phyloP scores from a whole-genome alignment of 2,888 invertebrate genomes.

The Lapara coniferarum region DNA sequence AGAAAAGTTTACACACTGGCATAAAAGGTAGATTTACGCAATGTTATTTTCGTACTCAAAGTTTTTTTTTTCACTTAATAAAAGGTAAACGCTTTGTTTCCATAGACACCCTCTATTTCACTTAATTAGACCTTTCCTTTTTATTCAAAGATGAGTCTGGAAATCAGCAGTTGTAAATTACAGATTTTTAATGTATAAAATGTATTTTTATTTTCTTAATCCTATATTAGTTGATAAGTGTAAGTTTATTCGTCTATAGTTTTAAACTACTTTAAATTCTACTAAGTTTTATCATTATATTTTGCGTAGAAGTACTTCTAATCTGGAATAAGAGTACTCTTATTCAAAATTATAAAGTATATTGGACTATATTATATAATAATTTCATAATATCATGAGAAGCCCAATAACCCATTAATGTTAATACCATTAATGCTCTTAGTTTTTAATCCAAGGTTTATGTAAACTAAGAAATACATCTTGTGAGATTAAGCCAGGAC shows the following conservation, averaged over 20 bases:
- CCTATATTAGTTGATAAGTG: too few relatives aligned
- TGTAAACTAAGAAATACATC: slow-evolving; percentile 6
- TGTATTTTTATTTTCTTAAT: not conserved
- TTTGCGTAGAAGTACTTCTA: too few relatives aligned
- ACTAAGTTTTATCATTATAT: too few relatives aligned
- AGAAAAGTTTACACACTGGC: too few relatives aligned
- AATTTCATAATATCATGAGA: not conserved
- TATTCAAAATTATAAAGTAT: too few relatives aligned
- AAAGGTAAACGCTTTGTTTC: slow-evolving; percentile 64
- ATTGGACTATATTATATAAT: too few relatives aligned
- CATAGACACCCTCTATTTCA: slow-evolving; percentile 48
- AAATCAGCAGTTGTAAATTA: not conserved
- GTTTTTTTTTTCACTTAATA: slow-evolving; percentile 67
- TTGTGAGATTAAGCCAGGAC: slow-evolving; percentile 13
- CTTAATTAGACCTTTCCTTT: slow-evolving; percentile 64
- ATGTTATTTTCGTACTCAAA: slow-evolving; percentile 56
- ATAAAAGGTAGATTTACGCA: slow-evolving; percentile 32
- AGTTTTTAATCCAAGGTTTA: slow-evolving; percentile 17
- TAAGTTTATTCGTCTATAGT: too few relatives aligned
- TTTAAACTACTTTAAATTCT: too few relatives aligned
- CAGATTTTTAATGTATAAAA: not conserved
- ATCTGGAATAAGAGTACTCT: too few relatives aligned
- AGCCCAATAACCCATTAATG: not conserved
- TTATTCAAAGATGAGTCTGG: slow-evolving; percentile 55
- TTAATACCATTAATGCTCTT: slow-evolving; percentile 6